phyloP scores from a whole-genome alignment of 2,113 vertebrate species.

The Psilopsiagon aymara region DNA sequence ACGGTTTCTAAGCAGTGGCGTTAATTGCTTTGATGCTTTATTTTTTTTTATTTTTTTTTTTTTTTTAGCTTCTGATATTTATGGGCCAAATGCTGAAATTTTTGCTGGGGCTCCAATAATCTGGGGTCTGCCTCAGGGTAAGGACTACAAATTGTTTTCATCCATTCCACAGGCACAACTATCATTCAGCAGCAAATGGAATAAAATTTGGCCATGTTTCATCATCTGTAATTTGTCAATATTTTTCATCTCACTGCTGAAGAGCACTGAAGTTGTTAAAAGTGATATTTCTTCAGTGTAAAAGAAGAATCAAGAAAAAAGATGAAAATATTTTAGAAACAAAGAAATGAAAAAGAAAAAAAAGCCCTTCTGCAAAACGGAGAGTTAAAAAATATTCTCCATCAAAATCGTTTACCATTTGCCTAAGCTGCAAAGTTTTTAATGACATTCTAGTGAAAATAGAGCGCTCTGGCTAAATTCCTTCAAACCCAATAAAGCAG shows the following conservation, averaged over 20 bases:
- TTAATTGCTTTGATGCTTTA: not conserved
- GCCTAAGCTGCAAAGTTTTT: slow-evolving; percentile 61
- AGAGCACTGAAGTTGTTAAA: not conserved
- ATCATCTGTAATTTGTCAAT: slow-evolving; percentile 54
- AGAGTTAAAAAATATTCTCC: slow-evolving; percentile 8
- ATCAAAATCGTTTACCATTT: slow-evolving; percentile 46
- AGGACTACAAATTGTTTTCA: slow-evolving; percentile 12
- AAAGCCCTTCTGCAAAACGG: not conserved
- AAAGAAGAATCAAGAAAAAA: not conserved
- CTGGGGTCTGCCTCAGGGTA: slow-evolving; percentile 27
- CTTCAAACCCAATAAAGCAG: slow-evolving; percentile 69
- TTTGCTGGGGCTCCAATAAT: slow-evolving; percentile 46
- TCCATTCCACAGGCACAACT: not conserved
- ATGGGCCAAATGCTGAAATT: slow-evolving; percentile 45
- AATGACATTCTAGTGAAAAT: slow-evolving; percentile 52
- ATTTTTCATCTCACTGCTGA: slow-evolving; percentile 42
- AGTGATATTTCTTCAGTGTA: not conserved
- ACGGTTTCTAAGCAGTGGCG: not conserved
- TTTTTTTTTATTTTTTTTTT: not conserved
- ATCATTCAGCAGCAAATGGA: slow-evolving; percentile 34
- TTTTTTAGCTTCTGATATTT: slow-evolving; percentile 32
- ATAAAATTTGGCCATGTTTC: slow-evolving; percentile 55
- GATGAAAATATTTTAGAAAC: not conserved
- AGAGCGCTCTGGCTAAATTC: slow-evolving; percentile 41
- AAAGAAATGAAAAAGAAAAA: not conserved